A percentile compares a stretch with the other conserved stretches of the same genome.
Evolutionary conservation across 2,797 vertebrate species (phyloP).

Genomic region (Falco cherrug): DNA sequence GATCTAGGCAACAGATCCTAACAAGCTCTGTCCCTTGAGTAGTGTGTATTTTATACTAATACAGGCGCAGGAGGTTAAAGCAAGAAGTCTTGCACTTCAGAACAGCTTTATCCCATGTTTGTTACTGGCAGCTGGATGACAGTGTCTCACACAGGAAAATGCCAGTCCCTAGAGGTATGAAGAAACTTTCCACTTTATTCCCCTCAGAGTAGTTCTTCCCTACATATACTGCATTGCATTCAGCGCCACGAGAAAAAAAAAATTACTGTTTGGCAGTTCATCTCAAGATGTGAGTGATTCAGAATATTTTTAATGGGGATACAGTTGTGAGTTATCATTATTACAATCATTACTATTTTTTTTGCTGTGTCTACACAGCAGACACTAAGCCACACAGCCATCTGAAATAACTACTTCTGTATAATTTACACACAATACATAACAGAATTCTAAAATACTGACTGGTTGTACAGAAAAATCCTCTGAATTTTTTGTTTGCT

Average conservation of each 20-base stretch:
- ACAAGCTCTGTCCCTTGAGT: background rate
- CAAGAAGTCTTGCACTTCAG: background rate
- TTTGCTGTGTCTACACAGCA: background rate
- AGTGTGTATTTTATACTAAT: background rate
- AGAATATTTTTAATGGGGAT: background rate
- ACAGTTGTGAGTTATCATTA: background rate
- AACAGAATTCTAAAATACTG: background rate
- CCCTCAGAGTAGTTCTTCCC: background rate
- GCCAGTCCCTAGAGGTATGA: background rate
- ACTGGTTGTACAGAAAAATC: background rate
- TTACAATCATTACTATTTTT: background rate
- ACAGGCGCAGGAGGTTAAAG: background rate
- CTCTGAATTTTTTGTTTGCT: background rate
- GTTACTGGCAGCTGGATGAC: background rate
- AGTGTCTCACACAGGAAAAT: background rate
- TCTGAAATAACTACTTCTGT: background rate
- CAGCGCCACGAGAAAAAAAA: background rate
- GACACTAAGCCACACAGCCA: background rate
- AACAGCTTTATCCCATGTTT: background rate
- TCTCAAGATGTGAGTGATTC: background rate
- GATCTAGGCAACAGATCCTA: conserved; percentile 36
- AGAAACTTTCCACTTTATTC: background rate
- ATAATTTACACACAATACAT: background rate
- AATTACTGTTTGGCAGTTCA: background rate
- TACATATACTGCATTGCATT: background rate